A percentile compares a stretch with the other conserved stretches of the same genome.
Evolutionary conservation across 2,113 vertebrate genomes (phyloP).

Genomic region (Hucho hucho): DNA sequence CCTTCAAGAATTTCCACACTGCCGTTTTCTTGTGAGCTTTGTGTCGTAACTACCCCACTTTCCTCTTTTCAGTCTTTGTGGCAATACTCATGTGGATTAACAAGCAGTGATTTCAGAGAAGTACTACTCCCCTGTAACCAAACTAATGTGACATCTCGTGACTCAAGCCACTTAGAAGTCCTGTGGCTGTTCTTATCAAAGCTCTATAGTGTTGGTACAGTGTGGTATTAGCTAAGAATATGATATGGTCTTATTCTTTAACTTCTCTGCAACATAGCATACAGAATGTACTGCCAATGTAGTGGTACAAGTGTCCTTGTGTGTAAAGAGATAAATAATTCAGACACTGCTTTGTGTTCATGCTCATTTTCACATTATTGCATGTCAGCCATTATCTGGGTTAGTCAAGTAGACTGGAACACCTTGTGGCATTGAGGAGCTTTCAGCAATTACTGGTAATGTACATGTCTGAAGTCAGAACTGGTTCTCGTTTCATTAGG

Average conservation of each 20-base stretch:
- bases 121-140: background rate
- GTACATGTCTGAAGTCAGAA: no score
- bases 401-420: no score
- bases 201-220: no score
- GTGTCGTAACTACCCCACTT: background rate
- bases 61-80: constrained; percentile 15
- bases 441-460: no score
- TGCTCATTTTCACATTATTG: constrained; percentile 7
- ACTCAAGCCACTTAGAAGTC: background rate
- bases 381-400: constrained; percentile 8
- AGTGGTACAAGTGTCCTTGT: no score
- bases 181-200: background rate
- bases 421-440: no score
- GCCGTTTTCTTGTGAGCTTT: constrained; percentile 25
- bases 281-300: background rate
- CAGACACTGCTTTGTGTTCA: constrained; percentile 16
- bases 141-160: background rate
- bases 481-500: no score
- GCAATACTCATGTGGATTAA: constrained; percentile 20
- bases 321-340: background rate
- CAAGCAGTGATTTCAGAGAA: background rate
- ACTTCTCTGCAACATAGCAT: background rate
- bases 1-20: constrained; percentile 31
- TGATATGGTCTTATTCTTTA: background rate
- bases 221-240: background rate